phyloP scores from a whole-genome alignment of 1,140 invertebrate species.

The Scaptomyza montana region DNA sequence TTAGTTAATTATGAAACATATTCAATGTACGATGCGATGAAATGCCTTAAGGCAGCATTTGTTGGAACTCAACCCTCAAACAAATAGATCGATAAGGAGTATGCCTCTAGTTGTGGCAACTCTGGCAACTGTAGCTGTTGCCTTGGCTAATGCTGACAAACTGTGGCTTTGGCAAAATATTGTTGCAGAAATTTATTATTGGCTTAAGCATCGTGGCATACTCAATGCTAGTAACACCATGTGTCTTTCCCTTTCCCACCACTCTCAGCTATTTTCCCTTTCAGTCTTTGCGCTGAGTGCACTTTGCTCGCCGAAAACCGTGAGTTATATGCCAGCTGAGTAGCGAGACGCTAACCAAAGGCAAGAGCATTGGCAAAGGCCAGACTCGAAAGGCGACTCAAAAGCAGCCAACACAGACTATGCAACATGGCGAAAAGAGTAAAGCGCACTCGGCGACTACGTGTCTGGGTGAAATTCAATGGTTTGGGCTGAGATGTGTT shows the following conservation, averaged over 20 bases:
- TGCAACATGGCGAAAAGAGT: background rate
- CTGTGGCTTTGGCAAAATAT: constrained; percentile 72
- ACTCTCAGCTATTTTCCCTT: background rate
- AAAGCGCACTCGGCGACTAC: constrained; percentile 14
- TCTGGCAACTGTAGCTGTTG: background rate
- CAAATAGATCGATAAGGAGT: constrained; percentile 30
- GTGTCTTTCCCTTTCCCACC: background rate
- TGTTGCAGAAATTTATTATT: constrained; percentile 76
- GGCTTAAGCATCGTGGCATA: constrained; percentile 54
- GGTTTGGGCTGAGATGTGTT: background rate
- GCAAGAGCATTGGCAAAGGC: background rate
- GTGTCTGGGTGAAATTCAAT: constrained; percentile 25
- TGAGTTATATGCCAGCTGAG: constrained; percentile 56
- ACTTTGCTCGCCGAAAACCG: constrained; percentile 67
- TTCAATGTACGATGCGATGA: constrained; percentile 32
- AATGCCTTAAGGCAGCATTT: constrained; percentile 24
- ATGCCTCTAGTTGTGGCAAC: constrained; percentile 6
- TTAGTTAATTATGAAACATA: constrained; percentile 61
- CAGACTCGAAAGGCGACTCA: constrained; percentile 11
- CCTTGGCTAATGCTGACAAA: constrained; percentile 66
- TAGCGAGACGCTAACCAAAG: constrained; percentile 9
- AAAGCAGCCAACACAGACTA: constrained; percentile 32
- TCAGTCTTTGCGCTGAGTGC: constrained; percentile 47
- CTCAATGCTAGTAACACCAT: constrained; percentile 15
- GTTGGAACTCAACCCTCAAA: constrained; percentile 2